Evolutionary conservation across 2,113 vertebrate genomes (phyloP).

Genomic region (Crocuta crocuta): DNA sequence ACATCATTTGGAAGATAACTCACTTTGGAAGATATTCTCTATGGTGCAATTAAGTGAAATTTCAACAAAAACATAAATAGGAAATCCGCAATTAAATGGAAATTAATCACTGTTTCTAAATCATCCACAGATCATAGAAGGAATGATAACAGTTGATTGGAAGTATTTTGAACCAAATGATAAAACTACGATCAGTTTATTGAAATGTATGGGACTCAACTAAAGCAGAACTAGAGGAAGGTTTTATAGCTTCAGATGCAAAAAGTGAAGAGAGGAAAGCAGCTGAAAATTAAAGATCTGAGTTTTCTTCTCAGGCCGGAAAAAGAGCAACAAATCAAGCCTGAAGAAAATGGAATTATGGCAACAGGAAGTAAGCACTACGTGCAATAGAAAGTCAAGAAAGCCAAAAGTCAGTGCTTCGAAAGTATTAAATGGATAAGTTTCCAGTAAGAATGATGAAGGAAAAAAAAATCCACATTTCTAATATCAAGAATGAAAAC

Average conservation of each 20-base stretch:
- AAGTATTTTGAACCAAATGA: not conserved
- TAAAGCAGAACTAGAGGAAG: not conserved
- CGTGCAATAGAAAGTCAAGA: not conserved
- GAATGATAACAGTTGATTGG: not conserved
- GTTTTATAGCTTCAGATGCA: not conserved
- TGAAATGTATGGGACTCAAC: not conserved
- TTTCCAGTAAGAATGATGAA: not conserved
- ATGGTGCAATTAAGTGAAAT: not conserved
- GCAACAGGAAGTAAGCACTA: not conserved
- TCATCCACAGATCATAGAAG: not conserved
- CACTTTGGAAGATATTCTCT: not conserved
- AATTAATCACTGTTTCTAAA: not conserved
- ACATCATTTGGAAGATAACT: not conserved
- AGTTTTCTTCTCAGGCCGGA: not conserved
- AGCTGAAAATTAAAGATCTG: not conserved
- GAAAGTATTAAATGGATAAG: not conserved
- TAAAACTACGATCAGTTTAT: not conserved
- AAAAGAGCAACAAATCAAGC: not conserved
- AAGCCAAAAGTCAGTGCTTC: not conserved
- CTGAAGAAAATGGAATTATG: conserved; percentile 14
- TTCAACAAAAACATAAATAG: not conserved
- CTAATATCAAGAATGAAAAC: not conserved
- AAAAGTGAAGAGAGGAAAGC: not conserved
- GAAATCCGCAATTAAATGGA: not conserved
- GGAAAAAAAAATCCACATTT: not conserved